Conservation (phyloP, 2,797 vertebrate genomes). For the Rhyacichthys aspro region DNA sequence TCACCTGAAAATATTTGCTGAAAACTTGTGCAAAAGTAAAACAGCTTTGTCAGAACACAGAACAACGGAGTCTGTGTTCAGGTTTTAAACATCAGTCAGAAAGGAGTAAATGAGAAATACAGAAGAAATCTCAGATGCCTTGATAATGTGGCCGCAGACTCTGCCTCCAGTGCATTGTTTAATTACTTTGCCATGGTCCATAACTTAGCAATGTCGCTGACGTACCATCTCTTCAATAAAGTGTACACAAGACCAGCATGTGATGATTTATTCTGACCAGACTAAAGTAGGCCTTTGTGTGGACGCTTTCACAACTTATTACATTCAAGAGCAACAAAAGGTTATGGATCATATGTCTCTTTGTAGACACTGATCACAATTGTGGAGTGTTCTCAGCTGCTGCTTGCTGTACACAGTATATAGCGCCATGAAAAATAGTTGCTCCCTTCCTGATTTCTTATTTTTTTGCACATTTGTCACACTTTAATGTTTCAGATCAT, state of each 20-base stretch:
- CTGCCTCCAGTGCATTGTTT: slow-evolving; percentile 51
- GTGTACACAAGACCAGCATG: slow-evolving; percentile 66
- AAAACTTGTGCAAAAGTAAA: slow-evolving; percentile 50
- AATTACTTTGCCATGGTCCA: slow-evolving; percentile 60
- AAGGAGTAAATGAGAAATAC: slow-evolving; percentile 56
- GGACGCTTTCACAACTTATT: slow-evolving; percentile 46
- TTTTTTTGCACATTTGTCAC: no score
- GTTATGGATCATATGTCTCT: slow-evolving; percentile 21
- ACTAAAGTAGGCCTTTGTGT: slow-evolving; percentile 45
- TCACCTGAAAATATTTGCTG: slow-evolving; percentile 67
- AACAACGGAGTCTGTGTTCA: slow-evolving; percentile 61
- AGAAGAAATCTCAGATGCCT: slow-evolving; percentile 34
- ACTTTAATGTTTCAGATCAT: no score
- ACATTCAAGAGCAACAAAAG: slow-evolving; percentile 44
- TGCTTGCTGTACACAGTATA: not conserved
- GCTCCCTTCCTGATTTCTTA: no score
- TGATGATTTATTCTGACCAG: slow-evolving; percentile 53
- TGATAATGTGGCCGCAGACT: slow-evolving; percentile 34
- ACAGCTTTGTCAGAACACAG: slow-evolving; percentile 40
- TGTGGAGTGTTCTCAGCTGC: slow-evolving; percentile 1
- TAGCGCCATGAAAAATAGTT: no score
- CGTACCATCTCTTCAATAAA: slow-evolving; percentile 67
- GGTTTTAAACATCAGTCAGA: slow-evolving; percentile 39
- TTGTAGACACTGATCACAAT: slow-evolving; percentile 26
- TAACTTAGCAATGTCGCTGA: slow-evolving; percentile 59